These are phyloP conservation scores for Papilio helenus DNA, from an alignment of 1,140 invertebrate genomes.

Conservation along the genomic window DNA sequence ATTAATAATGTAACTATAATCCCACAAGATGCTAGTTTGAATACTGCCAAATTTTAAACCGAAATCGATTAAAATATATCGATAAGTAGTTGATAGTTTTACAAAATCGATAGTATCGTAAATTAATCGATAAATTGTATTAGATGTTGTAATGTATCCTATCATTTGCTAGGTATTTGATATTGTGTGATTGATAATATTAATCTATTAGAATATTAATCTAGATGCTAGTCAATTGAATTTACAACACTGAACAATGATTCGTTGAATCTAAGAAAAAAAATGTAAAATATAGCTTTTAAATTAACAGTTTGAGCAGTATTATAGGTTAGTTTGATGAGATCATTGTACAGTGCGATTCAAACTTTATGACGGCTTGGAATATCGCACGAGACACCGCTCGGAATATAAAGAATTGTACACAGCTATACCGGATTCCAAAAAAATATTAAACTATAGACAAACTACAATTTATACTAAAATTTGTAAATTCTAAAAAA, in stretches of 20 bases:
- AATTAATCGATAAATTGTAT: conserved; percentile 6
- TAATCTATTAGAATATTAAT: conserved; percentile 48
- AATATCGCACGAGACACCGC: background rate
- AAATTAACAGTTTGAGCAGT: conserved; percentile 70
- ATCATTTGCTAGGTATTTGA: conserved; percentile 43
- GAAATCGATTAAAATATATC: conserved; percentile 6
- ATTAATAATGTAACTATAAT: background rate
- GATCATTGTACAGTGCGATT: conserved; percentile 55
- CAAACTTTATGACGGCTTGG: conserved; percentile 2
- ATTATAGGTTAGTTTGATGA: conserved; percentile 80
- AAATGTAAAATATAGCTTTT: conserved; percentile 59
- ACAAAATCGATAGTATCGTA: background rate
- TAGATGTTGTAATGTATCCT: background rate
- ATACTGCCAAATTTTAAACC: conserved; percentile 32
- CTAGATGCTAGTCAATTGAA: conserved; percentile 81
- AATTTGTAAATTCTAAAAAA: too few species aligned
- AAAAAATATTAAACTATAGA: too few species aligned
- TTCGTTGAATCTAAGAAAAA: conserved; percentile 66
- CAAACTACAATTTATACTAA: too few species aligned
- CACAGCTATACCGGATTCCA: too few species aligned
- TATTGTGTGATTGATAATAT: conserved; percentile 46
- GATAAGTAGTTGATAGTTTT: conserved; percentile 6
- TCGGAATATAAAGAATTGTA: background rate
- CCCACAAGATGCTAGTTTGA: conserved; percentile 25
- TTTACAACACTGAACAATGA: conserved; percentile 62